Percentiles rank a stretch among this genome's conserved stretches.
Evolutionary conservation across 2,113 vertebrate species (phyloP).

Genomic region (Coptodon rendalli): DNA sequence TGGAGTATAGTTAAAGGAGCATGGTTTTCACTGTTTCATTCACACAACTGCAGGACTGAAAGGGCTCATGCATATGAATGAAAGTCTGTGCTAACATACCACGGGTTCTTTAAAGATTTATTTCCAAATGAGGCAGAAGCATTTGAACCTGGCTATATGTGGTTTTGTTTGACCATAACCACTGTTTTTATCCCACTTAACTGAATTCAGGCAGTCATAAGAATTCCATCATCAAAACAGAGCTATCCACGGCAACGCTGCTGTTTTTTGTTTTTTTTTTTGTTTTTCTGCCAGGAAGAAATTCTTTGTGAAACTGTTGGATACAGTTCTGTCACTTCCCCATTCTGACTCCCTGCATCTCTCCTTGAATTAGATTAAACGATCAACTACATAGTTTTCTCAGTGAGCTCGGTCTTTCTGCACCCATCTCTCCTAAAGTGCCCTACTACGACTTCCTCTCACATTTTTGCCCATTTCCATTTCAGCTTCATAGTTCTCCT

Average conservation of each 20-base stretch:
- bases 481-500: neutral
- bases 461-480: neutral
- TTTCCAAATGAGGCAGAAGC: neutral
- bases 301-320: neutral
- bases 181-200: neutral
- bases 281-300: neutral
- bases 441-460: neutral
- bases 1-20: neutral
- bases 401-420: neutral
- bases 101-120: neutral
- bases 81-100: neutral
- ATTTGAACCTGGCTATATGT: neutral
- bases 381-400: neutral
- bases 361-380: neutral
- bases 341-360: neutral
- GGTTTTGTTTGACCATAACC: neutral
- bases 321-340: neutral
- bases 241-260: neutral
- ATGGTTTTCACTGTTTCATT: conserved; percentile 2
- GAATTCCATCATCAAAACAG: neutral
- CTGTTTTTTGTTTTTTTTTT: neutral
- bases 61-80: conserved; percentile 19
- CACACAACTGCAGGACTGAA: neutral
- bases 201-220: conserved; percentile 9
- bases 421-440: neutral